A percentile compares a stretch with the other conserved stretches of the same genome.
Evolutionary conservation across 1,140 invertebrate species (phyloP).

Genomic region (Vanessa tameamea): DNA sequence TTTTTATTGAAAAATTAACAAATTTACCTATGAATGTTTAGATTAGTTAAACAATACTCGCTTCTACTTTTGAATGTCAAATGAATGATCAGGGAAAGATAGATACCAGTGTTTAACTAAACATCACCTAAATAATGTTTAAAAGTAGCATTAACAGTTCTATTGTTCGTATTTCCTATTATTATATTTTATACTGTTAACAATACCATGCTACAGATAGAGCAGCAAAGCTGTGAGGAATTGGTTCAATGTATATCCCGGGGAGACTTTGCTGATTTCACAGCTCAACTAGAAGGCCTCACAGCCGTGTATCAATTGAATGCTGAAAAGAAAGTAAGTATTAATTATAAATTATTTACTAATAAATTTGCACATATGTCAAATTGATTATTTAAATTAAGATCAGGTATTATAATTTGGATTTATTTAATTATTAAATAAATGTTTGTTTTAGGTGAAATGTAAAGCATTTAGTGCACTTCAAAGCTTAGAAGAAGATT

Average conservation of each 20-base stretch:
- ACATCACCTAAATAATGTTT: too few relatives aligned
- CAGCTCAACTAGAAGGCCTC: slow-evolving; percentile 93
- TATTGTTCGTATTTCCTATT: not conserved
- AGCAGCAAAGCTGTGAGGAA: slow-evolving; percentile 92
- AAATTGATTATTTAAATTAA: too few relatives aligned
- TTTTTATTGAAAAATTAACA: too few relatives aligned
- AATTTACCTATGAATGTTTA: too few relatives aligned
- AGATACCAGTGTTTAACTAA: too few relatives aligned
- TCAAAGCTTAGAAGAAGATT: slow-evolving; percentile 94
- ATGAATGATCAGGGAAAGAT: too few relatives aligned
- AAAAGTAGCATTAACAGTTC: not conserved
- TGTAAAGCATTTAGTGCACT: slow-evolving; percentile 95
- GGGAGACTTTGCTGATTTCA: slow-evolving; percentile 96
- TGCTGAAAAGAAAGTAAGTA: slow-evolving; percentile 91
- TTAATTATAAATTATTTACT: not conserved
- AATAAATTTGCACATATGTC: too few relatives aligned
- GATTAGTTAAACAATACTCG: too few relatives aligned
- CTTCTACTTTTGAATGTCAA: too few relatives aligned
- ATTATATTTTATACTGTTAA: not conserved
- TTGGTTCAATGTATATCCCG: slow-evolving; percentile 88
- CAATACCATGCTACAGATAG: slow-evolving; percentile 60
- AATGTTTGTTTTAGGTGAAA: slow-evolving; percentile 82
- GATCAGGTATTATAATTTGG: too few relatives aligned
- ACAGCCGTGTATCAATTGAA: slow-evolving; percentile 96
- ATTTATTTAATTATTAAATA: not conserved